Evolutionary conservation across 35 echinoderm and acorn worm species (phyloP).

Genomic region (Chiridota heheva): DNA sequence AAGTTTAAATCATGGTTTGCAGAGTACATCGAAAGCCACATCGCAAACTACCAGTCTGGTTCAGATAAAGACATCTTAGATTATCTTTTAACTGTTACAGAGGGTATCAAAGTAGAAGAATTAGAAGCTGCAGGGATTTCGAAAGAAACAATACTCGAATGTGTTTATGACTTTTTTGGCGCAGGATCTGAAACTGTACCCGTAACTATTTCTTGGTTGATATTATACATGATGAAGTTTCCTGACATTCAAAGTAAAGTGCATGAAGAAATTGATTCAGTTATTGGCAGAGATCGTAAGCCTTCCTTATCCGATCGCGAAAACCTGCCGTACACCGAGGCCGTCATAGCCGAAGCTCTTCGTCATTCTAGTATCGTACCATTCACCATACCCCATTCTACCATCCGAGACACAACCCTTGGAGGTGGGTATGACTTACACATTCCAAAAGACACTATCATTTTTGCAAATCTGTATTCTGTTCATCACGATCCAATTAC

Average conservation of each 20-base stretch:
- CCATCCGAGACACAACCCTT: constrained; percentile 34
- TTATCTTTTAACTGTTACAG: constrained; percentile 34
- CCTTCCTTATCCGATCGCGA: constrained; percentile 23
- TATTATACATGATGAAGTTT: constrained; percentile 44
- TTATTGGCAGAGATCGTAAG: constrained; percentile 14
- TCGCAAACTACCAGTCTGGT: constrained; percentile 9
- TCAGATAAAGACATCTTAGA: constrained; percentile 43
- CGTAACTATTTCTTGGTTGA: constrained; percentile 38
- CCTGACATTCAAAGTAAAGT: constrained; percentile 43
- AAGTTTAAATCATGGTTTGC: constrained; percentile 5
- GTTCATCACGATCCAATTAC: constrained; percentile 26
- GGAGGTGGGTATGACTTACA: constrained; percentile 25
- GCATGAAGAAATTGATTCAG: constrained; percentile 37
- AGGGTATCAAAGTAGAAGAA: constrained; percentile 20
- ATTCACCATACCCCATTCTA: constrained; percentile 50
- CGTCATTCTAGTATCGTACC: constrained; percentile 34
- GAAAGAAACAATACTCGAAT: background rate
- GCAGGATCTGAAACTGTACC: constrained; percentile 58
- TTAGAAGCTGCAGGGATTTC: background rate
- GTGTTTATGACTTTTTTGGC: constrained; percentile 54
- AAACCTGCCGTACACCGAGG: constrained; percentile 28
- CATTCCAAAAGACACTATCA: constrained; percentile 47
- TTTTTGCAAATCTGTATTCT: constrained; percentile 58
- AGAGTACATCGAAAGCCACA: constrained; percentile 12
- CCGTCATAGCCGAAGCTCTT: constrained; percentile 45